These are phyloP conservation scores for Phaonia tiefii DNA, from an alignment of 2,888 invertebrate genomes.

Conservation along the genomic window DNA sequence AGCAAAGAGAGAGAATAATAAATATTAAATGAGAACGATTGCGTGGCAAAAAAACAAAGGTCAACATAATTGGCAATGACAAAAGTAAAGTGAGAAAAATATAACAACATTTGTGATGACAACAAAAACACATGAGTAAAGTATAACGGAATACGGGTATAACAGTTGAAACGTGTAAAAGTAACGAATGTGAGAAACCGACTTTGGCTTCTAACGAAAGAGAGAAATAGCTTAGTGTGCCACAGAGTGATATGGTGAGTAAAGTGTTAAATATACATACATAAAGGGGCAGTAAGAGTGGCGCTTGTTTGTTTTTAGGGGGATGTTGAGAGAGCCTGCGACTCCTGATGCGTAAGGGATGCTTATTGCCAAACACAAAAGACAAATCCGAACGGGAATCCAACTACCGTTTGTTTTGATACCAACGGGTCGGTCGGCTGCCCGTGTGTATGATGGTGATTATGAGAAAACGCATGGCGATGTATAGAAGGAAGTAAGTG, in stretches of 20 bases:
- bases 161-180: slow-evolving; percentile 29
- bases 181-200: slow-evolving; percentile 26
- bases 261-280: too few relatives aligned
- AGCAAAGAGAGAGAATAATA: background rate
- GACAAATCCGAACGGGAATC: slow-evolving; percentile 4
- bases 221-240: too few relatives aligned
- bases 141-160: slow-evolving; percentile 31
- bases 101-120: background rate
- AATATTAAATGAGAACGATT: background rate
- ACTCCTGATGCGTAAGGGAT: slow-evolving; percentile 61
- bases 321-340: background rate
- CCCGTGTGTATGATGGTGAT: slow-evolving; percentile 25
- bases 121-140: slow-evolving; percentile 18
- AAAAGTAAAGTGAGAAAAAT: slow-evolving; percentile 32
- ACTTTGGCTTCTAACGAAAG: too few relatives aligned
- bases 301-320: too few relatives aligned
- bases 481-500: background rate
- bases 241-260: too few relatives aligned
- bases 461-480: background rate
- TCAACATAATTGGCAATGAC: slow-evolving; percentile 51
- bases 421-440: background rate
- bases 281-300: background rate
- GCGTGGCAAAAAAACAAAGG: slow-evolving; percentile 49
- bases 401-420: slow-evolving; percentile 40
- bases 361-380: slow-evolving; percentile 63